A percentile compares a stretch with the other conserved stretches of the same genome.
Conservation (phyloP, 2,797 vertebrate genomes). For the Halcyon badia region DNA sequence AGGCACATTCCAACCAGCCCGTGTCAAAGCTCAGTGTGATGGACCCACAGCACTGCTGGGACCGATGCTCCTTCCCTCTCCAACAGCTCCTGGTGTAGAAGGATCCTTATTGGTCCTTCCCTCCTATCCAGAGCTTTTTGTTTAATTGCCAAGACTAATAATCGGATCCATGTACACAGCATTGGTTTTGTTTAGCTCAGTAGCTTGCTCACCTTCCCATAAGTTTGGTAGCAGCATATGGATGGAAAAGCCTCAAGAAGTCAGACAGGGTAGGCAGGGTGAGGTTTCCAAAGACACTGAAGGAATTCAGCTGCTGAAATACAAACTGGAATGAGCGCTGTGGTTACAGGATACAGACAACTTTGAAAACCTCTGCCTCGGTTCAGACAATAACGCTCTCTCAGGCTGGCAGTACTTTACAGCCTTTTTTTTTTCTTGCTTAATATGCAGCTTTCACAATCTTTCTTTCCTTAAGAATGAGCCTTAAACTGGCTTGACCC, state of each 20-base stretch:
- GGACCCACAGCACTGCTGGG: background rate
- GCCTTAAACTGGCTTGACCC: background rate
- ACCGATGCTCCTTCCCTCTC: background rate
- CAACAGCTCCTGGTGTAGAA: background rate
- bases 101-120: background rate
- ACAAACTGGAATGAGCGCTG: background rate
- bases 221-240: accelerated
- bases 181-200: background rate
- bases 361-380: background rate
- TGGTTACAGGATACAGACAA: background rate
- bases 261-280: background rate
- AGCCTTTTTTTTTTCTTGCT: background rate
- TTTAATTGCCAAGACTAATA: background rate
- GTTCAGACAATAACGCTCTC: background rate
- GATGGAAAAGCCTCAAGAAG: background rate
- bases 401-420: background rate
- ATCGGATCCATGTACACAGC: background rate
- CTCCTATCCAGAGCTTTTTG: background rate
- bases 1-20: background rate
- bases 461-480: background rate
- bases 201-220: background rate
- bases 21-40: background rate
- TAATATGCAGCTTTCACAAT: background rate
- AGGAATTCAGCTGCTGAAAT: background rate
- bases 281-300: background rate